Percentiles rank a stretch among this genome's conserved stretches.
phyloP scores from a whole-genome alignment of 2,797 vertebrate genomes.

The Orientallactaga sibirica region DNA sequence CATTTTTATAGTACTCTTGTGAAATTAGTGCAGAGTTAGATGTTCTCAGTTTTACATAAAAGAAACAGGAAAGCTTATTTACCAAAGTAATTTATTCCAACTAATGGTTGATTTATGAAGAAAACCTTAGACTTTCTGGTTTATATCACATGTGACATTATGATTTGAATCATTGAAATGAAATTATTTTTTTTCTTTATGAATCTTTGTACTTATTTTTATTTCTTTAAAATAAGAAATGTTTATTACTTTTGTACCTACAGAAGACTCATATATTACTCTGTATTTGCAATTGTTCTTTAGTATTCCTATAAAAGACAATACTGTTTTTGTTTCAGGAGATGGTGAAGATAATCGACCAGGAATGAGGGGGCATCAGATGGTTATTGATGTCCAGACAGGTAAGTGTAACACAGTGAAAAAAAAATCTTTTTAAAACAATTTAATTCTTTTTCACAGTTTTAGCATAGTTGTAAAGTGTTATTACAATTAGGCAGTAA shows the following conservation, averaged over 20 bases:
- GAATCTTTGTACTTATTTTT: conserved; percentile 35
- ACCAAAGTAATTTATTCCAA: conserved; percentile 44
- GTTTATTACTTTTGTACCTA: not conserved
- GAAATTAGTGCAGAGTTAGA: conserved; percentile 42
- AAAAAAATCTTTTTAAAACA: conserved; percentile 45
- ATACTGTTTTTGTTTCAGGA: conserved; percentile 87
- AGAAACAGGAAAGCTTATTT: conserved; percentile 40
- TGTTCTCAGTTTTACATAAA: conserved; percentile 36
- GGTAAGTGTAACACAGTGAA: conserved; percentile 88
- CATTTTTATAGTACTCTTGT: conserved; percentile 25
- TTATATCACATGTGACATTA: conserved; percentile 20
- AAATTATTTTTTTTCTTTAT: conserved; percentile 52
- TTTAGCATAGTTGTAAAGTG: not conserved
- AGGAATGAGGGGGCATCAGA: conserved; percentile 99
- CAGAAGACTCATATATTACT: not conserved
- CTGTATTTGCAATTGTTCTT: not conserved
- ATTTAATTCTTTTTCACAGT: not conserved
- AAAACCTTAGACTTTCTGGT: conserved; percentile 36
- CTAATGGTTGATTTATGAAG: conserved; percentile 34
- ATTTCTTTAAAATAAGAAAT: conserved; percentile 44
- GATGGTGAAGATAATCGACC: conserved; percentile 98
- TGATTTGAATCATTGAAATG: conserved; percentile 33
- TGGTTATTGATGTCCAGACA: conserved; percentile 99
- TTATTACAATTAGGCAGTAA: not conserved
- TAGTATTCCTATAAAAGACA: conserved; percentile 61